phyloP scores from a whole-genome alignment of 2,797 vertebrate species.

The Brachyalestes nurse region DNA sequence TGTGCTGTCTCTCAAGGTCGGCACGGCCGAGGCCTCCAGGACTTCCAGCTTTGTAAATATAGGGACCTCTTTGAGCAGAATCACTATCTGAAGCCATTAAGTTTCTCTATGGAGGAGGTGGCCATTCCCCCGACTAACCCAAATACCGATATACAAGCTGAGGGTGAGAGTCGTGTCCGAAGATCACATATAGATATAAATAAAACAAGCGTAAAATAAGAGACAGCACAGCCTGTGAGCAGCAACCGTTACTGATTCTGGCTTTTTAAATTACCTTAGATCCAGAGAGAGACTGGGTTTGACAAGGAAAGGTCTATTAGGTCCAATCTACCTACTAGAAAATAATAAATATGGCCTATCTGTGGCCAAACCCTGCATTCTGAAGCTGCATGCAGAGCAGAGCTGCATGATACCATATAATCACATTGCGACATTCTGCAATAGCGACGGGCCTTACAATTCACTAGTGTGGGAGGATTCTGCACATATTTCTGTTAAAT shows the following conservation, averaged over 20 bases:
- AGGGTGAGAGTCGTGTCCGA: constrained; percentile 2
- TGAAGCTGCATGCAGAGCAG: too few species aligned
- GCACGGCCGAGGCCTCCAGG: constrained; percentile 19
- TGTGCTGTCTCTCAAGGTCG: constrained; percentile 38
- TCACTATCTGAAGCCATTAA: neutral
- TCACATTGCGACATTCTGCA: too few species aligned
- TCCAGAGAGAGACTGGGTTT: neutral
- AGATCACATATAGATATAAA: neutral
- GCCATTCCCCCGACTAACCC: constrained; percentile 17
- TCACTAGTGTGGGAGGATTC: too few species aligned
- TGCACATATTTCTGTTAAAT: too few species aligned
- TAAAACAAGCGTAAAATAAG: too few species aligned
- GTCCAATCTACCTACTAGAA: neutral
- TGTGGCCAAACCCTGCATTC: too few species aligned
- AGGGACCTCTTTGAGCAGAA: neutral
- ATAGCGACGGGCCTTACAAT: too few species aligned
- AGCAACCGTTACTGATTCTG: neutral
- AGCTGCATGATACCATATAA: too few species aligned
- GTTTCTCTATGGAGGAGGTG: constrained; percentile 5
- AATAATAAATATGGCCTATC: too few species aligned
- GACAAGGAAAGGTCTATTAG: neutral
- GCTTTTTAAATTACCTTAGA: neutral
- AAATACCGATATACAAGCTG: constrained; percentile 30
- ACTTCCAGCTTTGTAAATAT: constrained; percentile 11
- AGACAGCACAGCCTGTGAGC: neutral